Conservation (phyloP, 1,140 invertebrate species). For the Oncopodura yosiiana region DNA sequence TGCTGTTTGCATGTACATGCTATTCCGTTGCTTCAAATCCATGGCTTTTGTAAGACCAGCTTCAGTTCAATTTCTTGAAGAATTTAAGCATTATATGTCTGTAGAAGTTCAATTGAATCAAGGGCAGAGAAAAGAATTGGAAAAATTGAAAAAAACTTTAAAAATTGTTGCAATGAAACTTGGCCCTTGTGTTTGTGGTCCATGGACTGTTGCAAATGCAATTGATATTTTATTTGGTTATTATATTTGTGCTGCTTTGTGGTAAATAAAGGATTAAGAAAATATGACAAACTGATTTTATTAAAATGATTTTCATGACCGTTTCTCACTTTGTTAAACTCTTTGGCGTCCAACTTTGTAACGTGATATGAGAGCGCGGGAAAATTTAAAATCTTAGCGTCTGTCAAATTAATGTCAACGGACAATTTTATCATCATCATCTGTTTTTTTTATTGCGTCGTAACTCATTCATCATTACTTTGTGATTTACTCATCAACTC, state of each 20-base stretch:
- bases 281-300: no score
- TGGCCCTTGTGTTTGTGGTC: not conserved
- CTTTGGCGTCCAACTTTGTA: no score
- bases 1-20: constrained; percentile 12
- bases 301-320: no score
- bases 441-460: no score
- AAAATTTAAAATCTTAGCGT: no score
- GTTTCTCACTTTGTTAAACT: no score
- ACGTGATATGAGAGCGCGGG: no score
- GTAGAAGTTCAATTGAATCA: not conserved
- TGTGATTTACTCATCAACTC: no score
- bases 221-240: constrained; percentile 11
- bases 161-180: not conserved
- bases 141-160: not conserved
- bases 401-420: no score
- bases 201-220: constrained; percentile 7
- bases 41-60: constrained; percentile 6
- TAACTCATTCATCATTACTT: no score
- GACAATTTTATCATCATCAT: no score
- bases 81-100: constrained; percentile 1
- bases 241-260: constrained; percentile 18
- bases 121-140: constrained; percentile 2
- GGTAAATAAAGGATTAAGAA: no score
- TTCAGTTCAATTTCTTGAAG: constrained; percentile 5
- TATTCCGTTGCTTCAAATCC: constrained; percentile 9